Base-by-base conservation (phyloP, 2,797 vertebrate species). In the Thunnus albacares region DNA sequence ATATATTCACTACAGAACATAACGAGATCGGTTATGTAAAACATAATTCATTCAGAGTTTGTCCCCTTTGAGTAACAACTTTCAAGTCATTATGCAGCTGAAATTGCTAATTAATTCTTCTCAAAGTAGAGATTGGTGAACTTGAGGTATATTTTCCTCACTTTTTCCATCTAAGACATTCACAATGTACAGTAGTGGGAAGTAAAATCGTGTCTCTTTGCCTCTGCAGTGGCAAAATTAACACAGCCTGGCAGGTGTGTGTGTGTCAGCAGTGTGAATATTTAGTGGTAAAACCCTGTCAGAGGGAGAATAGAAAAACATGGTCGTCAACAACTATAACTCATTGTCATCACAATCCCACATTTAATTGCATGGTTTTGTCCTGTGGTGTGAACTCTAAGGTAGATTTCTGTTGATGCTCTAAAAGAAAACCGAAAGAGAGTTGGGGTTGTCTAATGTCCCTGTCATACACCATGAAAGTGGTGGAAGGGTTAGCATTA, bases 81-180 rank as follows among this genome's bases (percentile, higher is more conserved):
- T 67, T 71, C 3, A 75, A 43, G 45, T 64, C 59, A 71, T 68
- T 65, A 45, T 70, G 28, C 74, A 67, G 52, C 33, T 14, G 17
- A 75, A 59, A 66, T 60, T 41, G 62, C 14, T 35, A 38, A 77
- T 78, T 24, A 59, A 84, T 61, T 59, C 22, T 61, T 77, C 56
- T 26, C 8, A 52, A 67, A 30, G 56, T 18, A 67, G 13, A 26
- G 45, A 58, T 45, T 28, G 43, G 26, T 38, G 26, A 61, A 58
- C 33, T 66, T 6, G 2, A 17, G 20, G n/a, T 52, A 1, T 58
- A n/a, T 28, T 56, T 60, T 47, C 22, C 38, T 28, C n/a, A 52
- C 12, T 58, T 71, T 59, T 71, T 76, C 51, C 71, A 80, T 75
- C 35, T 18, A 57, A 58, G 10, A 30, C 13, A 38, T 4, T 61